A percentile compares a stretch with the other conserved stretches of the same genome.
Conservation (phyloP, 1,140 invertebrate genomes). For the Bombus sibiricus region DNA sequence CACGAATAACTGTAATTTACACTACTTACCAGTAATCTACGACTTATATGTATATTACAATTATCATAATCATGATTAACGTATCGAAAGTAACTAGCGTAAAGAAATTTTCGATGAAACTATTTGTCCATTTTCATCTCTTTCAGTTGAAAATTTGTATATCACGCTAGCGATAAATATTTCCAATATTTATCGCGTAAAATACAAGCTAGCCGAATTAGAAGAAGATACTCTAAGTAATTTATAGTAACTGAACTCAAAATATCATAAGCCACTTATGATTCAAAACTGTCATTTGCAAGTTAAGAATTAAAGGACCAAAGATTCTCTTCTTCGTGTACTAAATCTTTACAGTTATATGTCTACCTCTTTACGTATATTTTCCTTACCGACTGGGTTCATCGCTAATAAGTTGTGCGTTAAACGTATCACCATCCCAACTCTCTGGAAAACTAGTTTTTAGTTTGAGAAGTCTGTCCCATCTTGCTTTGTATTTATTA, state of each 20-base stretch:
- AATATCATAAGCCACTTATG: too few species aligned
- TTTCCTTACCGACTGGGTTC: not conserved
- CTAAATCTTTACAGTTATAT: too few species aligned
- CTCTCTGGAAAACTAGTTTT: constrained; percentile 20
- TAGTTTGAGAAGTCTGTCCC: constrained; percentile 45
- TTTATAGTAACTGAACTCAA: too few species aligned
- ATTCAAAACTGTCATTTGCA: too few species aligned
- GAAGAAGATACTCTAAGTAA: too few species aligned
- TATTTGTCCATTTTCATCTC: not conserved
- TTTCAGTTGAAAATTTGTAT: not conserved
- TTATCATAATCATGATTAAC: not conserved
- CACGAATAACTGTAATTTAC: not conserved
- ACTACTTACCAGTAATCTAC: not conserved
- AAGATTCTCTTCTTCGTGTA: too few species aligned
- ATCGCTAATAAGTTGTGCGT: not conserved
- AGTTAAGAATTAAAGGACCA: too few species aligned
- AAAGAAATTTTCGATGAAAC: not conserved
- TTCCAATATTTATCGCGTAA: not conserved
- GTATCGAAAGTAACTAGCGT: not conserved
- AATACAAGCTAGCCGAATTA: not conserved
- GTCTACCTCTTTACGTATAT: not conserved
- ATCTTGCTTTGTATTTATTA: constrained; percentile 52
- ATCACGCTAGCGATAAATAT: not conserved
- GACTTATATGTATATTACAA: not conserved
- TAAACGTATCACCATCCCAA: not conserved